Evolutionary conservation across 2,113 vertebrate species (phyloP).

Genomic region (Xiphophorus hellerii): DNA sequence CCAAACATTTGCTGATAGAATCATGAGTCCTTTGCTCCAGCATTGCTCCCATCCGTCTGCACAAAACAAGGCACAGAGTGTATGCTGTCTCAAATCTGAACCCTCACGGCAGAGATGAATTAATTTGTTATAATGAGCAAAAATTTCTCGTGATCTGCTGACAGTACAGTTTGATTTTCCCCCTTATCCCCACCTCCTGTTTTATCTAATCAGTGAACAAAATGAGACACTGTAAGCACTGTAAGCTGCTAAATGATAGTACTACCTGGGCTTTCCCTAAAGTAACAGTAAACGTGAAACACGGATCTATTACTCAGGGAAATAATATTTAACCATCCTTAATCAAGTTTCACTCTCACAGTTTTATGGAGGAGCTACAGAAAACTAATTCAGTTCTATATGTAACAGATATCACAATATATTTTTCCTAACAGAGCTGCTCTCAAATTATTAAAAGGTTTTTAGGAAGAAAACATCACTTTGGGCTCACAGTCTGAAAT

Average conservation of each 20-base stretch:
- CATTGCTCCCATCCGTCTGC: neutral
- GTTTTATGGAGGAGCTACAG: neutral
- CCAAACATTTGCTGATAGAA: slow-evolving; percentile 2
- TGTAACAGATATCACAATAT: neutral
- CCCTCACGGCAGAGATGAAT: slow-evolving; percentile 7
- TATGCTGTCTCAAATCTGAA: slow-evolving; percentile 16
- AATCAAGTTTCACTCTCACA: neutral
- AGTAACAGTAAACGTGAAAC: neutral
- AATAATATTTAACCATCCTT: neutral
- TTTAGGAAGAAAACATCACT: slow-evolving; percentile 25
- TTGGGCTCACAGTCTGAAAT: slow-evolving; percentile 34
- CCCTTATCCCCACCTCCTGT: too few species aligned
- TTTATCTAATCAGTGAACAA: neutral
- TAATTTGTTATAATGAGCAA: slow-evolving; percentile 19
- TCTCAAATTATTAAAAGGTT: slow-evolving; percentile 7
- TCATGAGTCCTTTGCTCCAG: slow-evolving; percentile 8
- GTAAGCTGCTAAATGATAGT: slow-evolving; percentile 3
- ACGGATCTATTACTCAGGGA: neutral
- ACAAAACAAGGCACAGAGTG: neutral
- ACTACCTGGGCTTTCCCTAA: neutral
- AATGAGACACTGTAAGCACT: slow-evolving; percentile 1
- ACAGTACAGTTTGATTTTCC: neutral
- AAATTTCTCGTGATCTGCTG: slow-evolving; percentile 10
- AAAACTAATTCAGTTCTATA: neutral
- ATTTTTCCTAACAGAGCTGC: neutral